Percentiles rank a stretch among this genome's conserved stretches.
phyloP scores from a whole-genome alignment of 2,113 vertebrate genomes.

The Setophaga coronata region DNA sequence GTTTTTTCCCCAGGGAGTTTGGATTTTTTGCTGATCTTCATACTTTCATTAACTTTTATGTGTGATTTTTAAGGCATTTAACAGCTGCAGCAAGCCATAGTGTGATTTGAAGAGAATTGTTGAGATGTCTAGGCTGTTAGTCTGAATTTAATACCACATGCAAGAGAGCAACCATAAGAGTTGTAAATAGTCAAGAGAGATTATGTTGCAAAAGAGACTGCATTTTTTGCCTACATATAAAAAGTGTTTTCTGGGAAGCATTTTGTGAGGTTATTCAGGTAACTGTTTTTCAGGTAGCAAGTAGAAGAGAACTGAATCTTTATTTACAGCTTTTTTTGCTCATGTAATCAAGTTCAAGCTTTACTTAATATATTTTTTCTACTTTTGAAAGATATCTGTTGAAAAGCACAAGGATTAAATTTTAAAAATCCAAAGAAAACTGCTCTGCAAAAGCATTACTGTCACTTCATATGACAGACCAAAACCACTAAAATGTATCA shows the following conservation, averaged over 20 bases:
- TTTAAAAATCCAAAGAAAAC: not conserved
- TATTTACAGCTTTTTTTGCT: not conserved
- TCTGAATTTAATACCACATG: not conserved
- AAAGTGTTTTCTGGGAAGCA: not conserved
- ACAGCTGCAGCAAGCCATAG: not conserved
- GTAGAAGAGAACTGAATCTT: not conserved
- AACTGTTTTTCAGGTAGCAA: not conserved
- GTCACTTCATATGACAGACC: not conserved
- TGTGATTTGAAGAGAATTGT: not conserved
- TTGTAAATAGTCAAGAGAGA: not conserved
- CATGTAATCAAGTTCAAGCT: not conserved
- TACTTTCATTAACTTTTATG: not conserved
- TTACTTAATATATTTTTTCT: not conserved
- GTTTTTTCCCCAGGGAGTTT: fast-evolving
- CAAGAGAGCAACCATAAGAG: not conserved
- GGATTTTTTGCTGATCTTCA: not conserved
- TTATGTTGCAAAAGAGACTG: not conserved
- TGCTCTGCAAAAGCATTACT: not conserved
- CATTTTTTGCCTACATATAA: not conserved
- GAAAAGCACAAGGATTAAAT: not conserved
- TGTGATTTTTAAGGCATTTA: not conserved
- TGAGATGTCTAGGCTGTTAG: not conserved
- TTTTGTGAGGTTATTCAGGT: not conserved
- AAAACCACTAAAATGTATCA: not conserved
- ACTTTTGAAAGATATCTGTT: not conserved